These are phyloP conservation scores for Cotesia typhae DNA, from an alignment of 1,140 invertebrate genomes.

Conservation along the genomic window DNA sequence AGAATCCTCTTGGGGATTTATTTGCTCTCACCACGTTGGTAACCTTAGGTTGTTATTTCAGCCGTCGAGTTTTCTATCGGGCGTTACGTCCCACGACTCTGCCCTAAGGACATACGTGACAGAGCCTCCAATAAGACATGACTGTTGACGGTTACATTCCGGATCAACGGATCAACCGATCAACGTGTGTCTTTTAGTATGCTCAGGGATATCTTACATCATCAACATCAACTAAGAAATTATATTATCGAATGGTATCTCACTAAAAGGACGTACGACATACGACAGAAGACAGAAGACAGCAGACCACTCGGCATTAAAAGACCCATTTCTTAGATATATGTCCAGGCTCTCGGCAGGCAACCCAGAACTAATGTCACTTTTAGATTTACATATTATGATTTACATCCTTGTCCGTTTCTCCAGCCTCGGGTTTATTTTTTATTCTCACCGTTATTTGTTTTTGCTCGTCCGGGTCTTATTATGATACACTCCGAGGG, in stretches of 20 bases:
- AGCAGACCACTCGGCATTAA: too few relatives aligned
- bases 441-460: constrained; percentile 34
- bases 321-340: too few relatives aligned
- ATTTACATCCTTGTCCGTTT: constrained; percentile 60
- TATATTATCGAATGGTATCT: not conserved
- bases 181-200: constrained; percentile 7
- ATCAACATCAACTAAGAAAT: too few relatives aligned
- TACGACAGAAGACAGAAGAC: constrained; percentile 38
- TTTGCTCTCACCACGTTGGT: constrained; percentile 2
- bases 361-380: constrained; percentile 54
- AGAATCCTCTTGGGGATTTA: constrained; percentile 4
- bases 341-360: not conserved
- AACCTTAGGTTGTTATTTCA: not conserved
- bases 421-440: constrained; percentile 29
- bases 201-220: not conserved
- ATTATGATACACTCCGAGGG: not conserved
- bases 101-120: not conserved
- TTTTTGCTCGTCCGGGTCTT: not conserved
- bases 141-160: not conserved
- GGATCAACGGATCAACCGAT: constrained; percentile 11
- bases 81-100: constrained; percentile 11
- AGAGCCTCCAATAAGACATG: not conserved
- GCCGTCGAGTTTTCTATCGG: constrained; percentile 12
- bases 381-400: constrained; percentile 61
- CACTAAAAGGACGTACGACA: constrained; percentile 1